Base-by-base conservation (phyloP, 2,888 invertebrate genomes). In the Cataglyphis livida region DNA sequence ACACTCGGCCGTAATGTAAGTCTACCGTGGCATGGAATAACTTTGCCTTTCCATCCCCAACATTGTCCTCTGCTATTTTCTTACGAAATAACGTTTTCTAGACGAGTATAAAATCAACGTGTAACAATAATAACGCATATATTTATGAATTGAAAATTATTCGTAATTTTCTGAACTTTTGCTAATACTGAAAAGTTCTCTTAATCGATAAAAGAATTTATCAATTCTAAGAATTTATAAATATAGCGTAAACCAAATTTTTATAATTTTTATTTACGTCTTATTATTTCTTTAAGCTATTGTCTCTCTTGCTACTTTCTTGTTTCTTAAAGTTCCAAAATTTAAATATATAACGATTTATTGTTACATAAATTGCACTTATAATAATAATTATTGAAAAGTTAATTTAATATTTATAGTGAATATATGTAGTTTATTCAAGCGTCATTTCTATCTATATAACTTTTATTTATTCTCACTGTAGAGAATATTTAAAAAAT, bases 1-100 rank as follows among this genome's bases (percentile, higher is more conserved):
- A 76, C 54, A 66, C 28, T 65, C 28, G 12, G 41, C 32, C 12
- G 59, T 79, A 66, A 84, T 75, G 62, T 79, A 35, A 66, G 70
- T 41, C 61, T 75, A 38, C 32, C 71, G 21, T 71, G 18, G 28
- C 18, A n/a, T 32, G 32, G 9, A 79, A 65, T 59, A n/a, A n/a
- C 51, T 44, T 44, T 35, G 28, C 62, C 73, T 70, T 61, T 79
- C 44, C 54, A 70, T 62, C 74, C 38, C 74, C 51, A 54, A 61
- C 32, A 54, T 57, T 61, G 48, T 41, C 51, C 28, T 44, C 4
- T 2, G 57, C 18, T 38, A 38, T 25, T 78, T 78, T 35, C 32
- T 68, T 59, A 59, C 12, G 44, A 68, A 41, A 78, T 66, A 68
- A 32, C 12, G 41, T 78, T 38, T 65, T 10, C 9, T n/a, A 28